Evolutionary conservation across 2,113 vertebrate genomes (phyloP), one percentile per base, ranked within the genome.

Genomic region (Petroica traversi): DNA sequence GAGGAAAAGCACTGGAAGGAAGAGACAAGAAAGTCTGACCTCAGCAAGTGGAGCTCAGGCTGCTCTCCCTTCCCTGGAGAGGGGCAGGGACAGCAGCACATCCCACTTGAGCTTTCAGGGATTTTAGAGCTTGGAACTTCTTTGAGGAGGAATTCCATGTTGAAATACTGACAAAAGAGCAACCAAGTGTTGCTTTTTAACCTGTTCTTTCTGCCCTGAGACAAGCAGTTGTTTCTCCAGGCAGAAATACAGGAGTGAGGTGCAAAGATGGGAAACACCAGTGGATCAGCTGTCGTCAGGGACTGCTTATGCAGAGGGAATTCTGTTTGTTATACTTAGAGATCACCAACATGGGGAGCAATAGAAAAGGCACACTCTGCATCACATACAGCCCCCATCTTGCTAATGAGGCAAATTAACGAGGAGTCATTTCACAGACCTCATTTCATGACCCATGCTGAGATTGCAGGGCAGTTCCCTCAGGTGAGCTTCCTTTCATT

Each of bases 391-490:
- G 68, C 23, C 54, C 86, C 80, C 86, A 62, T 33, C 38, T 62
- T 61, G 58, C 81, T 94, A 92, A 95, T 66, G 58, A 91, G 66
- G 48, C 89, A 87, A 81, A 95, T 91, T 71, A 95, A 78, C 20
- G 25, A 66, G 69, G 66, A 92, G 52, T 75, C 45, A 82, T 79
- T 95, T 87, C 52, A 85, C 64, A 84, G 85, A 66, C 36, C 72
- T 66, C 0, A 0, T 83, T 78, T 84, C 89, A 74, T 1, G 8
- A 43, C 36, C 61, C 84, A 52, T 45, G 84, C 89, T 89, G 82
- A 49, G 95, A 48, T 3, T 9, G 69, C 62, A 45, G 75, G 52
- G 61, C 91, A 85, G 69, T 4, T 81, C 81, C 69, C 86, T 48
- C 68, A 75, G 80, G 91, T 84, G 64, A 95, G 64, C 58, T 57